These are phyloP conservation scores for Coturnix japonica DNA, from an alignment of 2,113 vertebrate species.

Conservation along the genomic window DNA sequence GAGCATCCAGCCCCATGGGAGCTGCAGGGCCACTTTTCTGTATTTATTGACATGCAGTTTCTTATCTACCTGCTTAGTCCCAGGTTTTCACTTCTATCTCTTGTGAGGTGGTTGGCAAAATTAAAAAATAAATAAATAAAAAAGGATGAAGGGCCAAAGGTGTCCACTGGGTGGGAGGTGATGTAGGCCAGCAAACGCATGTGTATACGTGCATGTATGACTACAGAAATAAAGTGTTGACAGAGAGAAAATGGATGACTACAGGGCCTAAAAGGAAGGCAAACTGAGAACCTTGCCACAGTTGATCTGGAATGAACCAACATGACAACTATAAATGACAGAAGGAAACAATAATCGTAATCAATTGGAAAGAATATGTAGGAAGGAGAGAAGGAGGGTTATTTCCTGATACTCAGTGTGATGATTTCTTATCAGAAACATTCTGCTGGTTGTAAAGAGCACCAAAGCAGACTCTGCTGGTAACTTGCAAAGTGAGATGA, in stretches of 20 bases:
- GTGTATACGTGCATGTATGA: background rate
- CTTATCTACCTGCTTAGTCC: background rate
- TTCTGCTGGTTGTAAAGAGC: background rate
- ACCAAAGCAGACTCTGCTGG: background rate
- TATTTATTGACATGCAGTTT: background rate
- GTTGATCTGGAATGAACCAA: background rate
- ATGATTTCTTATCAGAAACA: background rate
- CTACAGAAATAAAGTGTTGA: background rate
- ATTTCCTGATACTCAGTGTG: background rate
- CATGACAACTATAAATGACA: background rate
- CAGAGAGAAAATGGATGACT: background rate
- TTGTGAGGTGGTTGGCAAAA: background rate
- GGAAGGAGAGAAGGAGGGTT: background rate
- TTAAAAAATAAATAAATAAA: background rate
- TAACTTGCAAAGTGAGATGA: conserved; percentile 4
- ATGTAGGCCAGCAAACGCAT: background rate
- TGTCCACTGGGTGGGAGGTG: background rate
- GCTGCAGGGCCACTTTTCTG: background rate
- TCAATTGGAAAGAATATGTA: background rate
- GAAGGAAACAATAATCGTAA: background rate
- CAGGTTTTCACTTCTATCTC: background rate
- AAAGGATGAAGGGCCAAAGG: background rate
- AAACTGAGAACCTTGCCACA: background rate
- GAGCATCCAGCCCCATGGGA: background rate
- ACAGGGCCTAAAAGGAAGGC: background rate